Conservation (phyloP, 2,113 vertebrate species). For the Calyptomena viridis region DNA sequence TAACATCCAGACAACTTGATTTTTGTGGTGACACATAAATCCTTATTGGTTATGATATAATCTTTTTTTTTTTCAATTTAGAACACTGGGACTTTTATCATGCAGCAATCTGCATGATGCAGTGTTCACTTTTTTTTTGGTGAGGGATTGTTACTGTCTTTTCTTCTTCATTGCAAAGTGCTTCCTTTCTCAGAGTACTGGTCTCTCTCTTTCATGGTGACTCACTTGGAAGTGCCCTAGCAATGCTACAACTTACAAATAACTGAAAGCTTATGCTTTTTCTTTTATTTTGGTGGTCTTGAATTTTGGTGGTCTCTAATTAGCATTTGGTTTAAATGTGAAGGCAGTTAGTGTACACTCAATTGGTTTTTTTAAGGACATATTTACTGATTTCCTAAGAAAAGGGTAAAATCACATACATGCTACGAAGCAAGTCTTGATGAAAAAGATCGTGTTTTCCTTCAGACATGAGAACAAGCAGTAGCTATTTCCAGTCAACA, state of each 20-base stretch:
- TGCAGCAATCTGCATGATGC: not conserved
- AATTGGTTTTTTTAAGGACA: not conserved
- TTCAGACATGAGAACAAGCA: not conserved
- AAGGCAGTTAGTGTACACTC: not conserved
- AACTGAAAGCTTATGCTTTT: not conserved
- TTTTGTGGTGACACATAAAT: not conserved
- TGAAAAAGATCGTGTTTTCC: constrained; percentile 3
- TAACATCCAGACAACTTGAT: not conserved
- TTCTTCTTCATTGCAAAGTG: not conserved
- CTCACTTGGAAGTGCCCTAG: not conserved
- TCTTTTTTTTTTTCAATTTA: not conserved
- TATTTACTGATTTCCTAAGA: not conserved
- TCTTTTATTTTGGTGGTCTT: not conserved
- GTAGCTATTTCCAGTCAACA: not conserved
- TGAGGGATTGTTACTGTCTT: not conserved
- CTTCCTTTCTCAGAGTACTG: not conserved
- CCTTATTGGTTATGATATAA: not conserved
- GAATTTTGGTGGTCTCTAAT: not conserved
- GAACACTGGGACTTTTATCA: not conserved
- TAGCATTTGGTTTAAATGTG: not conserved
- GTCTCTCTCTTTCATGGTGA: not conserved
- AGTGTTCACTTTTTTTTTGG: not conserved
- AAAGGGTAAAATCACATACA: not conserved
- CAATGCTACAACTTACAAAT: not conserved
- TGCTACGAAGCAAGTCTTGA: not conserved